Evolutionary conservation across 2,113 vertebrate genomes (phyloP).

Genomic region (Pithys albifrons): DNA sequence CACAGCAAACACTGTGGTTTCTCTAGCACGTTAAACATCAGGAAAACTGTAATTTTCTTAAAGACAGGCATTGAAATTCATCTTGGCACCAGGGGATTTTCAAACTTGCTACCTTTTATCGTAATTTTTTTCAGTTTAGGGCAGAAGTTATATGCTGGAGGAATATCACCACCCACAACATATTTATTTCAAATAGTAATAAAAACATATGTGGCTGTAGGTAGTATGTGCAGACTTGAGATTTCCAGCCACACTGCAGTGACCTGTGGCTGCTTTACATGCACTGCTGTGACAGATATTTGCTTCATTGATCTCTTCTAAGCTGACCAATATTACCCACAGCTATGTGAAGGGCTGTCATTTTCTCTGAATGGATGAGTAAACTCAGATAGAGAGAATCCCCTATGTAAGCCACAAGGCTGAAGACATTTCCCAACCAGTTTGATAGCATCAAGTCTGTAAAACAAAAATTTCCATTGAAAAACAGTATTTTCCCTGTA

Average conservation of each 20-base stretch:
- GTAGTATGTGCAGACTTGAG: not conserved
- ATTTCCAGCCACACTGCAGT: not conserved
- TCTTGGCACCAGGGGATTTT: not conserved
- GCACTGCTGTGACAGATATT: not conserved
- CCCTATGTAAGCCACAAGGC: not conserved
- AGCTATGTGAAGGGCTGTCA: not conserved
- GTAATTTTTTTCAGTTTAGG: not conserved
- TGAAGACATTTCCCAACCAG: not conserved
- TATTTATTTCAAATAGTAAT: not conserved
- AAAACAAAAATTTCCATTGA: not conserved
- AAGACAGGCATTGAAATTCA: not conserved
- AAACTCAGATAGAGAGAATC: not conserved
- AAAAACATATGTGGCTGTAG: rapidly evolving
- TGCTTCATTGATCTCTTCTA: not conserved
- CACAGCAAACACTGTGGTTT: not conserved
- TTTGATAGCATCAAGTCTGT: not conserved
- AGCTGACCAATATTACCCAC: not conserved
- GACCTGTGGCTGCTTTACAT: not conserved
- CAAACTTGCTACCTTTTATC: not conserved
- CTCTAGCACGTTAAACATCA: not conserved
- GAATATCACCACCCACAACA: not conserved
- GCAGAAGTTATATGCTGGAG: not conserved
- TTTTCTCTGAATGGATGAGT: not conserved
- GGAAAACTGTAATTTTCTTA: not conserved
- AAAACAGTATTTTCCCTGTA: not conserved